phyloP scores from a whole-genome alignment of 35 echinoderm and acorn worm species.

The Heliocidaris tuberculata region DNA sequence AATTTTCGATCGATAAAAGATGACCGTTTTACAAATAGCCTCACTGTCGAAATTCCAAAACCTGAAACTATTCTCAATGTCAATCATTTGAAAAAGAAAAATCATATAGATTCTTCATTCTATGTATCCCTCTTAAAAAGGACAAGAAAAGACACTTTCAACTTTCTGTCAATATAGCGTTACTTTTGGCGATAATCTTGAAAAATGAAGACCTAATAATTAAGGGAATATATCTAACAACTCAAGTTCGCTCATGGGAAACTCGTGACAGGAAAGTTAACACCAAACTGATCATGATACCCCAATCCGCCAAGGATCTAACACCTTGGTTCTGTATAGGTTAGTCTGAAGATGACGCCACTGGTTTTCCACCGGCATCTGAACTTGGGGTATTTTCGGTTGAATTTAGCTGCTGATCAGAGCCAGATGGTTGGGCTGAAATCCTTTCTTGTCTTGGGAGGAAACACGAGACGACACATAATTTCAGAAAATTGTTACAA shows the following conservation, averaged over 20 bases:
- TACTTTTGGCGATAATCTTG: background rate
- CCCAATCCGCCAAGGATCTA: background rate
- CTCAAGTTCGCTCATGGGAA: background rate
- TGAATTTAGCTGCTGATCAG: conserved; percentile 41
- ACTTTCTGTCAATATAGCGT: background rate
- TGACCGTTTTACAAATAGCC: conserved; percentile 25
- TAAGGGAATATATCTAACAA: background rate
- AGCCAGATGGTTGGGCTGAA: conserved; percentile 32
- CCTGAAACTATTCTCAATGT: background rate
- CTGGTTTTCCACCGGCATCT: conserved; percentile 8
- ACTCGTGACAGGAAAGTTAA: background rate
- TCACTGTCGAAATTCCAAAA: conserved; percentile 11
- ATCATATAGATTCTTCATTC: background rate
- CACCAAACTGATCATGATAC: background rate
- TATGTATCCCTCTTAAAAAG: background rate
- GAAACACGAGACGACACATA: conserved; percentile 46
- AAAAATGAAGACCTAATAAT: background rate
- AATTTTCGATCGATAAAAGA: conserved; percentile 36
- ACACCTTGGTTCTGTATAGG: background rate
- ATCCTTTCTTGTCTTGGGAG: conserved; percentile 32
- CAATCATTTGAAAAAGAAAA: background rate
- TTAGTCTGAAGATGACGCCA: background rate
- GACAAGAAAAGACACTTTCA: background rate
- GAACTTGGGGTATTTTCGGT: conserved; percentile 26
- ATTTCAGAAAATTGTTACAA: conserved; percentile 55